Evolutionary conservation across 2,797 vertebrate genomes (phyloP).

Genomic region (Menidia menidia): DNA sequence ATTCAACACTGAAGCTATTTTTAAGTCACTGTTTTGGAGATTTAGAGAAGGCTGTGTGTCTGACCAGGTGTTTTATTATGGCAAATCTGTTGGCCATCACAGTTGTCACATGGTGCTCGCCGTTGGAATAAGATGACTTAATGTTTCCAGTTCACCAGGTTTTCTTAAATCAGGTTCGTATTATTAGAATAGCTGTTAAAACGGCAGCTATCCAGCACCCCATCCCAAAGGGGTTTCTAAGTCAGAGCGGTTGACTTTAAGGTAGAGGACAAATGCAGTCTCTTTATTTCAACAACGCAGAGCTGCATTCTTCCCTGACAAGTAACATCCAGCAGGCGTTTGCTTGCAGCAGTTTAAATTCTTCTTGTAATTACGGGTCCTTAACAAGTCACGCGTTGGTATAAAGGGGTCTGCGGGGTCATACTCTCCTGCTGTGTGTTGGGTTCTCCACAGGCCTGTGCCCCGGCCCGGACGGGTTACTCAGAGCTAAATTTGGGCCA

Average conservation of each 20-base stretch:
- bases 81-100: constrained; percentile 32
- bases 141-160: background rate
- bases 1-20: background rate
- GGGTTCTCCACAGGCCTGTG: constrained; percentile 58
- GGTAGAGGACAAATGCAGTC: too few relatives aligned
- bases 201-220: too few relatives aligned
- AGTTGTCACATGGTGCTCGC: background rate
- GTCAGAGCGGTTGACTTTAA: too few relatives aligned
- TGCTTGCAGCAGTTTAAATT: background rate
- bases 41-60: background rate
- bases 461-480: constrained; percentile 60
- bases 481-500: constrained; percentile 83
- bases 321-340: too few relatives aligned
- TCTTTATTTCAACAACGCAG: too few relatives aligned
- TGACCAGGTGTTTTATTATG: constrained; percentile 7
- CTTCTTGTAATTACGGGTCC: background rate
- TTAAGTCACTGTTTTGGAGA: constrained; percentile 7
- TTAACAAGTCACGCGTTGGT: constrained; percentile 25
- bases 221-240: too few relatives aligned
- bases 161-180: background rate
- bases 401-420: constrained; percentile 38
- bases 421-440: constrained; percentile 37
- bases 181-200: too few relatives aligned
- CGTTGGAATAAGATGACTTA: background rate
- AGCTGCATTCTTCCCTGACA: too few relatives aligned